Evolutionary conservation across 2,113 vertebrate genomes (phyloP), one percentile per base, ranked within the genome.

Genomic region (Corythornis madagascariensis): DNA sequence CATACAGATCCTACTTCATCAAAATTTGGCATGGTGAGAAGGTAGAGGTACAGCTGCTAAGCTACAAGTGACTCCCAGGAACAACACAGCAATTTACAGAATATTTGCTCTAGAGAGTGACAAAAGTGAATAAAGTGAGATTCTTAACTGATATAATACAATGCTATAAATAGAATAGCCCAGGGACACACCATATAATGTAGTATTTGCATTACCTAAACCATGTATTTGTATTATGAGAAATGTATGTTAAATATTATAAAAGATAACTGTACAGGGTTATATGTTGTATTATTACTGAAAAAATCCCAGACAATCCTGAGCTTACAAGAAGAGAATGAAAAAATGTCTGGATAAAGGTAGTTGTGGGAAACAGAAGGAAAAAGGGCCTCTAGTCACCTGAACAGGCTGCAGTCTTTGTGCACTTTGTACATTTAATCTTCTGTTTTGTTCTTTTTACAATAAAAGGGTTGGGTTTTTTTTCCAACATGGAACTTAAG

Each of bases 81-180:
- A 89, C 3, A 5, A 48, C 77, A 56, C 40, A 57, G 38, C 71
- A 89, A 70, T 87, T 93, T 89, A 88, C 35, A 74, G 89, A 87
- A 7, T 52, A 89, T 43, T 57, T 82, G 16, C 45, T 65, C 63
- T 50, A 52, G 15, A 60, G 75, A 64, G 29, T 63, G 89, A 87
- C 71, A 71, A 38, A 66, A 93, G n/a, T 52, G 75, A 91, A 25
- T 75, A 55, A 80, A 57, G 33, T 45, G 52, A 75, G 42, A 77
- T 79, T 79, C 87, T 75, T 85, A 88, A 52, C 31, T 47, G 88
- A 48, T 22, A 33, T 1, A 90, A 31, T 53, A 53, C 57, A 61
- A 29, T 24, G 38, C 42, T 66, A 43, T 50, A 60, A 85, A 79
- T 8, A 9, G 57, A 71, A 82, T n/a, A 33, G 47, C 19, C 24